Percentiles rank a stretch among this genome's conserved stretches.
phyloP scores from a whole-genome alignment of 2,113 vertebrate genomes.

The Formicarius rufipectus region DNA sequence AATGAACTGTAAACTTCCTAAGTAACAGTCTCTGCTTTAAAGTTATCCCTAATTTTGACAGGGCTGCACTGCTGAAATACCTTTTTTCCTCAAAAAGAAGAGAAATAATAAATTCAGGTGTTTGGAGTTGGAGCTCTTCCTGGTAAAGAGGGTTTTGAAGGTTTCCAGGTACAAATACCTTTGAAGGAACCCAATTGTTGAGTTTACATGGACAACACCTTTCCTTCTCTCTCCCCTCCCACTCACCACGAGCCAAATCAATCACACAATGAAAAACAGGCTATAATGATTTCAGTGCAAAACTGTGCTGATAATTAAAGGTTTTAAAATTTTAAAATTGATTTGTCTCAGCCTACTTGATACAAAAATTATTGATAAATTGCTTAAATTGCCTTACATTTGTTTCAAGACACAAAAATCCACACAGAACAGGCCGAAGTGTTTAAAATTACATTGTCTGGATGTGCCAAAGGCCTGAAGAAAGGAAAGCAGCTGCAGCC shows the following conservation, averaged over 20 bases:
- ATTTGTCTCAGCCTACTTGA: background rate
- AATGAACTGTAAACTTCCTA: background rate
- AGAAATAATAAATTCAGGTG: background rate
- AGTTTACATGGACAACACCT: rapidly evolving
- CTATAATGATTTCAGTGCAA: background rate
- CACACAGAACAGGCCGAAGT: background rate
- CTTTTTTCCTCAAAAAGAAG: background rate
- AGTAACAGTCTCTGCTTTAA: background rate
- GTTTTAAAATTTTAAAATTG: background rate
- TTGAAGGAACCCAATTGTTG: background rate
- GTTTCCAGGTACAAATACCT: background rate
- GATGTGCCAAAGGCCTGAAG: background rate
- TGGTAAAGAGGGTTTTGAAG: background rate
- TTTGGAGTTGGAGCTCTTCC: background rate
- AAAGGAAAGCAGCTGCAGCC: background rate
- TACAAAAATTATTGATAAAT: background rate
- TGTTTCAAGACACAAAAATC: background rate
- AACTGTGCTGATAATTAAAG: background rate
- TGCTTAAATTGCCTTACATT: background rate
- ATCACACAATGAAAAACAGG: background rate
- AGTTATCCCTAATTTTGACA: background rate
- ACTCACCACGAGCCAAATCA: background rate
- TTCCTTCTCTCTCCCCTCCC: no score
- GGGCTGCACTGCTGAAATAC: background rate
- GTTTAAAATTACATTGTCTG: background rate